A percentile compares a stretch with the other conserved stretches of the same genome.
These are phyloP conservation scores for Goniozus legneri DNA, from an alignment of 1,140 invertebrate species.

Conservation along the genomic window DNA sequence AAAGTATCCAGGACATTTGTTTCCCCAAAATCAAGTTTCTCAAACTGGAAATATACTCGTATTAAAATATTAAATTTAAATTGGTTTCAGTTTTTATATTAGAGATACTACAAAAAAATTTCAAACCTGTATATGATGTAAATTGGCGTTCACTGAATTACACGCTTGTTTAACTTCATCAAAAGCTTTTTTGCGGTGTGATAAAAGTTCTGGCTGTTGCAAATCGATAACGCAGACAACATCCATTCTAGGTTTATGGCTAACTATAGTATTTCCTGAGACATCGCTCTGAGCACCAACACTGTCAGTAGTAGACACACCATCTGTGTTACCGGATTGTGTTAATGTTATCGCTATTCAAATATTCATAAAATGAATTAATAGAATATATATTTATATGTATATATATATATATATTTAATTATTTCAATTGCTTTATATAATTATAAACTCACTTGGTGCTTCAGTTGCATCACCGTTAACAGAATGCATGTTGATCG, in stretches of 20 bases:
- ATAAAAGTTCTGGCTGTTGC: slow-evolving; percentile 66
- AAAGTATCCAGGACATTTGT: slow-evolving; percentile 80
- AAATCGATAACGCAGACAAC: slow-evolving; percentile 88
- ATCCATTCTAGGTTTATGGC: slow-evolving; percentile 73
- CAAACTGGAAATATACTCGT: slow-evolving; percentile 61
- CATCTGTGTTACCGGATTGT: slow-evolving; percentile 31
- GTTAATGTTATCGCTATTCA: slow-evolving; percentile 14
- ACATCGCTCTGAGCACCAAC: slow-evolving; percentile 69
- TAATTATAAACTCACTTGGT: slow-evolving; percentile 33
- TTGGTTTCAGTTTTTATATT: no score
- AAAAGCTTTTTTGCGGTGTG: slow-evolving; percentile 73
- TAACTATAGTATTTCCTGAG: slow-evolving; percentile 63
- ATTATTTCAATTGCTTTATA: slow-evolving; percentile 1
- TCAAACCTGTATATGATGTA: slow-evolving; percentile 77
- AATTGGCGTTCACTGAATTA: slow-evolving; percentile 71
- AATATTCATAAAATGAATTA: slow-evolving; percentile 2
- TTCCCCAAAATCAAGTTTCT: slow-evolving; percentile 83
- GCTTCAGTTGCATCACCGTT: slow-evolving; percentile 40
- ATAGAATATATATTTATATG: background rate
- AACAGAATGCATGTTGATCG: slow-evolving; percentile 41
- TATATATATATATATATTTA: background rate
- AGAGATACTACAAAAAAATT: slow-evolving; percentile 1
- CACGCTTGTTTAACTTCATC: slow-evolving; percentile 84
- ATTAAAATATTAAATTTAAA: slow-evolving; percentile 6
- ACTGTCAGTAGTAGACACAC: slow-evolving; percentile 62